Evolutionary conservation across 2,888 invertebrate species (phyloP).

Genomic region (Dendrolimus pini): DNA sequence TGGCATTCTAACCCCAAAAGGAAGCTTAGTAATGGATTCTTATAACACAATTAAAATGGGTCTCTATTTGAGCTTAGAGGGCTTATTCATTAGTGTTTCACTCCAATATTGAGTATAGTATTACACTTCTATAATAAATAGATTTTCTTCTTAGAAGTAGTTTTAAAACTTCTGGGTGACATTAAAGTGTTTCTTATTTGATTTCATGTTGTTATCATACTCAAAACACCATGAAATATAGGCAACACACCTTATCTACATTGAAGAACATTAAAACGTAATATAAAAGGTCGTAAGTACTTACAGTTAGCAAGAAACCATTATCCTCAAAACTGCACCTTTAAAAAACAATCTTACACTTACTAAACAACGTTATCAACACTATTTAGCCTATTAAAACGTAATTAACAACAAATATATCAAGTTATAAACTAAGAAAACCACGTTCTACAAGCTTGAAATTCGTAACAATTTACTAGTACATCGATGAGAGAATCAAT

Average conservation of each 20-base stretch:
- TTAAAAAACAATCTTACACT: conserved; percentile 27
- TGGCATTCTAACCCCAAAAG: no score
- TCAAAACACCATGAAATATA: conserved; percentile 13
- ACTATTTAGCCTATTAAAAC: not conserved
- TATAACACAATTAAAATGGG: no score
- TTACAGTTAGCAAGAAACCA: conserved; percentile 21
- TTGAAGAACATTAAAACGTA: conserved; percentile 13
- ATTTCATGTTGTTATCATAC: not conserved
- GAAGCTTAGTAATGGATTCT: no score
- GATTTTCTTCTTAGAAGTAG: no score
- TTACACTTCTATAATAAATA: no score
- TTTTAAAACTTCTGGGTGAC: no score
- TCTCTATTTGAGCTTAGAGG: no score
- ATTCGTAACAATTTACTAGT: conserved; percentile 35
- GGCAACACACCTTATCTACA: conserved; percentile 16
- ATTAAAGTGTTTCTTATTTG: no score
- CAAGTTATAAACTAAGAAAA: not conserved
- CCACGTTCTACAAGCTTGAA: conserved; percentile 14
- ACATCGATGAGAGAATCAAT: conserved; percentile 24
- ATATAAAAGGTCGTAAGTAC: conserved; percentile 11
- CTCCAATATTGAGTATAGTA: no score
- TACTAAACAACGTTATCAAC: conserved; percentile 31
- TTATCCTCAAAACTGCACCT: conserved; percentile 16
- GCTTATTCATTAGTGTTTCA: no score
- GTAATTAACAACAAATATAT: not conserved